Base-by-base conservation (phyloP, 2,113 vertebrate genomes). In the Urocitellus parryii region DNA sequence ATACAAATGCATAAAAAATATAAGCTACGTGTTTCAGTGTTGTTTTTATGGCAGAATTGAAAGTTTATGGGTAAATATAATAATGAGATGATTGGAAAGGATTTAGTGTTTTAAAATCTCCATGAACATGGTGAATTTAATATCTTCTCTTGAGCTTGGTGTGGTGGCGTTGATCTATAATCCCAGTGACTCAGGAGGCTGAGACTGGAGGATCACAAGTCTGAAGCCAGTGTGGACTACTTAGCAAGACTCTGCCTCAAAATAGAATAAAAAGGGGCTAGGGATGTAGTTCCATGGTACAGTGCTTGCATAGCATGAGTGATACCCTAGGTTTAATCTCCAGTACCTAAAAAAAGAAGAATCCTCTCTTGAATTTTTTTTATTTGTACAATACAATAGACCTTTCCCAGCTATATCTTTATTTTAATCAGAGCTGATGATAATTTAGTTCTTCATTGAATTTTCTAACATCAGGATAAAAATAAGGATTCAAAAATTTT, bases 391-490 rank as follows among this genome's bases (percentile, higher is more conserved):
- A 81, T 90, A 20, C 45, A 72, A 61, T 45, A 73, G 67, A 9
- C 27, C 67, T 81, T 93, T 88, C 86, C 17, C 61, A 70, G 11
- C 18, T 37, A 34, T 91, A 20, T 82, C 48, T 94, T 90, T 92
- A 82, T 96, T 97, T 89, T 93, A 86, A 90, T 11, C 24, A 72
- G 42, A 51, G 37, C 4, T 53, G 9, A 93, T 80, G 93, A n/a
- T 25, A 93, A 53, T 84, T 87, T 85, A 89, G 76, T 53, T 83
- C 24, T 83, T 95, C 92, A 32, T 48, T 96, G 96, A 86, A 48
- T 51, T 81, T 87, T 95, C 78, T 84, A 94, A 74, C 9, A 76
- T 91, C 18, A 96, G 86, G 22, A 17, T 27, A 70, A 93, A 90
- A 80, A 93, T 81, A 88, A 89, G 2, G 10, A 74, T 34, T 32